phyloP scores from a whole-genome alignment of 2,888 invertebrate genomes.

The Eueremaeus valkanovi region DNA sequence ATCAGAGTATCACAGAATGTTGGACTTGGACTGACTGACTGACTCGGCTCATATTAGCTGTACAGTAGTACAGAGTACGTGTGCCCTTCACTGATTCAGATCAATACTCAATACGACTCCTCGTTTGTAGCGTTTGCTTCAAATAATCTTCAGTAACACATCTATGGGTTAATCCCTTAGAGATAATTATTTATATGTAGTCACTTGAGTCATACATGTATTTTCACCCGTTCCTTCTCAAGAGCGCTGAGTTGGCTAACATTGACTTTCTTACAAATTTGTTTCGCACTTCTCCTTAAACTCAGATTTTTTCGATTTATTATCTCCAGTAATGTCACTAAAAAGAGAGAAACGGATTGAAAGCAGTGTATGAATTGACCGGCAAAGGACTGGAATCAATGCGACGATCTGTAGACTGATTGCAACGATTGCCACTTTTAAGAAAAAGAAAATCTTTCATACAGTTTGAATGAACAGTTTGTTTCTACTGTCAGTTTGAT shows the following conservation, averaged over 20 bases:
- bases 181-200: constrained; percentile 23
- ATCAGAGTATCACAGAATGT: not conserved
- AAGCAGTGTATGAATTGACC: not conserved
- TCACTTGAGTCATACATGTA: constrained; percentile 21
- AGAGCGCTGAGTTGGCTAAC: not conserved
- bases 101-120: constrained; percentile 4
- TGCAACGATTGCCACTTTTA: not conserved
- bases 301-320: not conserved
- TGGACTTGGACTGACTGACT: not conserved
- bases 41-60: constrained; percentile 1
- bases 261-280: not conserved
- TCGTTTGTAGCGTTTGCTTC: not conserved
- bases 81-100: not conserved
- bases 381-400: not conserved
- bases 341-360: not conserved
- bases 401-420: not conserved
- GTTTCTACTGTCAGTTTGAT: constrained; percentile 10
- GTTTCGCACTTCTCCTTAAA: not conserved
- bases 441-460: not conserved
- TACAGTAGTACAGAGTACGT: too few species aligned
- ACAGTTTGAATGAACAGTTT: constrained; percentile 2
- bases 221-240: not conserved
- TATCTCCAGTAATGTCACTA: not conserved
- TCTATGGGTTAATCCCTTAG: not conserved
- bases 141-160: constrained; percentile 18